Conservation (phyloP, 2,888 invertebrate species). For the Caprella mutica region DNA sequence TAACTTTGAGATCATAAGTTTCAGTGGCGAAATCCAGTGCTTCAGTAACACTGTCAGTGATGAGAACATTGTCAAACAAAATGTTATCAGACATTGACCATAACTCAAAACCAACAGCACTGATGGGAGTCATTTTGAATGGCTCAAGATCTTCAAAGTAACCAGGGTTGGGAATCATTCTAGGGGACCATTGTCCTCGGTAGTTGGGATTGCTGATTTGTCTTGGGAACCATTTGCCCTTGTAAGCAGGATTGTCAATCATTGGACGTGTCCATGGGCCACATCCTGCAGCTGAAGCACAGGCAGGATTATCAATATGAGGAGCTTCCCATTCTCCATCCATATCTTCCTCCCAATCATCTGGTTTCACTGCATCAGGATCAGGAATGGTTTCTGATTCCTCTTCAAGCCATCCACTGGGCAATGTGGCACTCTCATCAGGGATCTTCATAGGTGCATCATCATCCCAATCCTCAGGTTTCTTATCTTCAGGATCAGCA, state of each 20-base stretch:
- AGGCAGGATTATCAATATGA: conserved; percentile 75
- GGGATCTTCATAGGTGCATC: conserved; percentile 69
- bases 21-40: conserved; percentile 69
- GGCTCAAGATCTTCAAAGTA: conserved; percentile 83
- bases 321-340: conserved; percentile 99
- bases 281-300: conserved; percentile 70
- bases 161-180: conserved; percentile 77
- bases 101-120: conserved; percentile 87
- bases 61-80: conserved; percentile 86
- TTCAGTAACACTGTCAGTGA: conserved; percentile 66
- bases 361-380: conserved; percentile 71
- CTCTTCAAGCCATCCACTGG: conserved; percentile 84
- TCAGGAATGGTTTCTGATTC: conserved; percentile 75
- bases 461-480: conserved; percentile 97
- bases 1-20: conserved; percentile 72
- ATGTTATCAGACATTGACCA: conserved; percentile 97
- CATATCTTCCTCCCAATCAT: conserved; percentile 92
- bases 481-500: conserved; percentile 71
- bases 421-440: conserved; percentile 70
- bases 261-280: conserved; percentile 77
- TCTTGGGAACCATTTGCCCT: conserved; percentile 78
- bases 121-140: conserved; percentile 76
- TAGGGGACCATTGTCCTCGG: conserved; percentile 87
- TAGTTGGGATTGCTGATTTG: conserved; percentile 86
- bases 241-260: conserved; percentile 78